Evolutionary conservation across 2,888 invertebrate species (phyloP), one percentile per base, ranked within the genome.

Genomic region (Drosophila nr. perissopoda): DNA sequence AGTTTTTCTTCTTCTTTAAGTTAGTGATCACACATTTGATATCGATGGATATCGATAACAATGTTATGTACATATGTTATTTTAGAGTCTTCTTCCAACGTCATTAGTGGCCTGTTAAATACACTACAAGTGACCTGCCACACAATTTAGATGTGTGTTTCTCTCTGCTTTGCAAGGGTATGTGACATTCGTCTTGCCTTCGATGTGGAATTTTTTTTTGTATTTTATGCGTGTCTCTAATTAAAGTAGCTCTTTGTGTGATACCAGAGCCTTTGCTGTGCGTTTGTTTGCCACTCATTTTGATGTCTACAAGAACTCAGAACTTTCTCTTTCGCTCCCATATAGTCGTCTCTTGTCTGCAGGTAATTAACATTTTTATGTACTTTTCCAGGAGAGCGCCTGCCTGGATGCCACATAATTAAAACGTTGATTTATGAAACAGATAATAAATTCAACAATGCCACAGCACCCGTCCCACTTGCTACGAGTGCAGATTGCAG

Each of bases 321-420:
- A 60, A 49, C 49, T 54, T 40, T n/a, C 18, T 29, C 40, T 25
- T 54, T 11, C 25, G 52, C n/a, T 34, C 18, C 16, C 48, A 13
- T 13, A 21, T 16, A 27, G 11, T 27, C 27, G 25, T 25, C 10
- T 21, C 52, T 66, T 60, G 68, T 74, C 82, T 75, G 80, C 80
- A 75, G 88, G 86, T 87, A 86, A 84, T 86, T 89, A 82, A 80
- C 78, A 75, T 86, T 85, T 85, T 88, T 88, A 83, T 81, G 76
- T 83, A 77, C 83, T 74, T 83, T 88, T 73, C 63, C 79, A 70
- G 66, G 18, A 51, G 36, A 38, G 58, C 60, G 58, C 21, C 31
- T 48, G 48, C 51, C 51, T 48, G 42, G 42, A 57, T 82, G 88
- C 71, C 78, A 79, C 87, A 87, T 77, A 87, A 85, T 85, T 87